Base-by-base conservation (phyloP, 2,888 invertebrate genomes). In the Nemapogon koenigi region DNA sequence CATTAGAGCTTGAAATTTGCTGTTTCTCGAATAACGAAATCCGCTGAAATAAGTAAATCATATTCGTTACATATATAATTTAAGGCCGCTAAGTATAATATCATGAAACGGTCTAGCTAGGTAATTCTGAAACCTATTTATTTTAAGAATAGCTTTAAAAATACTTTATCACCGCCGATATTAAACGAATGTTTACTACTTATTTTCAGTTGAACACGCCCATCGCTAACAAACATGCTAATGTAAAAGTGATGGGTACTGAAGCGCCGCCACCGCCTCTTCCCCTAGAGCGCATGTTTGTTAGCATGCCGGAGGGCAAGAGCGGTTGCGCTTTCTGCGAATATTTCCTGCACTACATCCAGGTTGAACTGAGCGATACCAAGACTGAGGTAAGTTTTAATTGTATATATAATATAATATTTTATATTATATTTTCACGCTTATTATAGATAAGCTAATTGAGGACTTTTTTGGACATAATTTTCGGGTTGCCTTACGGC, bases 341-440 rank as follows among this genome's bases (percentile, higher is more conserved):
- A 67, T 91, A 91, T 65, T 79, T 91, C 62, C 63, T 94, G 49
- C 91, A 92, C 56, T 90, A 87, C 45, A 51, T 93, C 31, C 93
- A 94, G 58, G 81, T 87, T 36, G 82, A 83, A 13, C 72, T 92
- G 45, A 88, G 89, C 38, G 81, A 85, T 45, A 84, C 86, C 2
- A 62, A 62, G 22, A 88, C 83, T 7, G 90, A 89, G 73, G 88
- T 88, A 62, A 43, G 4, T 33, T n/a, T n/a, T n/a, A n/a, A n/a
- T n/a, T n/a, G n/a, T n/a, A n/a, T n/a, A n/a, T n/a, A n/a, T n/a
- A n/a, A n/a, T n/a, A n/a, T n/a, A n/a, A n/a, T n/a, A n/a, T n/a
- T n/a, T n/a, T n/a, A n/a, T n/a, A n/a, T n/a, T n/a, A n/a, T n/a
- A n/a, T n/a, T n/a, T n/a, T n/a, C n/a, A n/a, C n/a, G n/a, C n/a